A percentile compares a stretch with the other conserved stretches of the same genome.
Evolutionary conservation across 2,888 invertebrate species (phyloP).

Genomic region (Sepioteuthis lessoniana): DNA sequence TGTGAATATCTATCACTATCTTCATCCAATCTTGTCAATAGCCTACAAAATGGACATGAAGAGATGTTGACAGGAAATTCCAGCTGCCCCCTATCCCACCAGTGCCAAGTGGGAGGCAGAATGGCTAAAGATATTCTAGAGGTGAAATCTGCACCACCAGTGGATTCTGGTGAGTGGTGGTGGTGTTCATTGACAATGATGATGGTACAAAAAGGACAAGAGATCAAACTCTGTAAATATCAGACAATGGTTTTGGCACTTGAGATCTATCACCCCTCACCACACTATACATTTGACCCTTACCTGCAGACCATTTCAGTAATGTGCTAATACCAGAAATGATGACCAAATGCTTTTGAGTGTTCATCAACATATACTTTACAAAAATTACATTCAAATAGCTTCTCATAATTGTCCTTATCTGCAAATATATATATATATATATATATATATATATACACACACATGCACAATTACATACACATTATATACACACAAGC

Average conservation of each 20-base stretch:
- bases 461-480: too few species aligned
- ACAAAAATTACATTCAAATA: too few species aligned
- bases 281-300: not conserved
- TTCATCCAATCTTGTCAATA: not conserved
- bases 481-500: too few species aligned
- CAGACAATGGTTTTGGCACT: not conserved
- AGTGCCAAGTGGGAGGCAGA: not conserved
- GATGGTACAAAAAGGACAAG: not conserved
- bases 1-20: not conserved
- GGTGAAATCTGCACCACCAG: not conserved
- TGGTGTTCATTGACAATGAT: not conserved
- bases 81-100: not conserved
- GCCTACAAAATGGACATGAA: not conserved
- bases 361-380: too few species aligned
- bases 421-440: too few species aligned
- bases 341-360: not conserved
- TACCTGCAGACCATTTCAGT: not conserved
- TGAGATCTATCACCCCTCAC: not conserved
- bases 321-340: not conserved
- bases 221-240: not conserved
- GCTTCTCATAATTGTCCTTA: too few species aligned
- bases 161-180: not conserved
- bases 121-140: not conserved
- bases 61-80: not conserved
- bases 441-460: too few species aligned